These are phyloP conservation scores for Ommatoiulus sabulosus DNA, from an alignment of 2,888 invertebrate genomes.

Conservation along the genomic window DNA sequence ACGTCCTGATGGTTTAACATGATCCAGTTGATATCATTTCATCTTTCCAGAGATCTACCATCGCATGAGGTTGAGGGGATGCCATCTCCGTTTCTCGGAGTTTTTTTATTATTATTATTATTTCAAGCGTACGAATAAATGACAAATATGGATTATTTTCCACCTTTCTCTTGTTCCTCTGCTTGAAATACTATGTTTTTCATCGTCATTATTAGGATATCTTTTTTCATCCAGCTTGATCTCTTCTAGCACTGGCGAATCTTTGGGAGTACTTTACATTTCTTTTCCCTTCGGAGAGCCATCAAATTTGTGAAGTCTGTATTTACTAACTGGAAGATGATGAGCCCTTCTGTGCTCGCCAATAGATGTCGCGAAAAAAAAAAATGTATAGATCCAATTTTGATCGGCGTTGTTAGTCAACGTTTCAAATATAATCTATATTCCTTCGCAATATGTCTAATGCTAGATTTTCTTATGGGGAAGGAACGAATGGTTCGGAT, in stretches of 20 bases:
- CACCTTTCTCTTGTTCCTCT: not conserved
- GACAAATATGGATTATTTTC: not conserved
- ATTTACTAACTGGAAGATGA: constrained; percentile 40
- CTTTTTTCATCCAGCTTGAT: not conserved
- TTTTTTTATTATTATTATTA: not conserved
- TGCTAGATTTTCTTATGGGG: not conserved
- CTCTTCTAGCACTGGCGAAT: not conserved
- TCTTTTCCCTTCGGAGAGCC: not conserved
- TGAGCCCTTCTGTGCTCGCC: constrained; percentile 23
- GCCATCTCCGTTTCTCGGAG: not conserved
- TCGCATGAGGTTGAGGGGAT: too few species aligned
- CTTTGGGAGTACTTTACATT: constrained; percentile 13
- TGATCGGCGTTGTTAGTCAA: constrained; percentile 30
- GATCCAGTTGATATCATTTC: not conserved
- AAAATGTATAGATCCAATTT: not conserved
- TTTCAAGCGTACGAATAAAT: not conserved
- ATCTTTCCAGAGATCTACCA: not conserved
- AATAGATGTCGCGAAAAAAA: not conserved
- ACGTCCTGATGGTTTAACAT: not conserved
- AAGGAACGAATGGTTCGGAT: not conserved
- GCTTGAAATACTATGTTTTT: not conserved
- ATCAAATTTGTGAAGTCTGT: not conserved
- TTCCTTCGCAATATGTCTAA: not conserved
- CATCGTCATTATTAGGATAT: constrained; percentile 21
- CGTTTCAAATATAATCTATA: constrained; percentile 32